Evolutionary conservation across 2,797 vertebrate genomes (phyloP).

Genomic region (Falco columbarius): DNA sequence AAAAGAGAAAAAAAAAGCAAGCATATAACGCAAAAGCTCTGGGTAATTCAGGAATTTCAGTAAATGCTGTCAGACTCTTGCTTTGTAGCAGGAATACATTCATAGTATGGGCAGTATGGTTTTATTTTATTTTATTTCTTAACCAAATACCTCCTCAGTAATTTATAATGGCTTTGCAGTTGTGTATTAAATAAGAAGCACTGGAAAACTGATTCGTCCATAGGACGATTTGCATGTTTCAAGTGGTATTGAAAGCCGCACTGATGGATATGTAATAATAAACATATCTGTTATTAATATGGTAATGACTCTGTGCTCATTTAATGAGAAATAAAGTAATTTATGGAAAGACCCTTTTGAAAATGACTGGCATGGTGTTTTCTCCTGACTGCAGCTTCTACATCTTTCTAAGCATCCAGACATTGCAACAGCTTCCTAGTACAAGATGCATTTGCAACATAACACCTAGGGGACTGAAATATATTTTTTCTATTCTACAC

Average conservation of each 20-base stretch:
- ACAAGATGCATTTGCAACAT: background rate
- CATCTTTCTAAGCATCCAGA: background rate
- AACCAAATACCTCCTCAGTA: slow-evolving; percentile 93
- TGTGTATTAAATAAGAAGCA: slow-evolving; percentile 94
- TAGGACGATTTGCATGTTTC: slow-evolving; percentile 95
- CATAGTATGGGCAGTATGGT: slow-evolving; percentile 79
- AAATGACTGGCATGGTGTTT: slow-evolving; percentile 77
- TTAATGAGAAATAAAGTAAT: slow-evolving; percentile 86
- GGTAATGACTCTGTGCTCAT: slow-evolving; percentile 85
- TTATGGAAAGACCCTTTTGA: slow-evolving; percentile 81
- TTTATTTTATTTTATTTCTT: slow-evolving; percentile 80
- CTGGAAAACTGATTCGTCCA: slow-evolving; percentile 96
- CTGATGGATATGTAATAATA: slow-evolving; percentile 99
- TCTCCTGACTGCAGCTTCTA: slow-evolving; percentile 43
- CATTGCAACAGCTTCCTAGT: background rate
- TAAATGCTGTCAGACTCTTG: slow-evolving; percentile 77
- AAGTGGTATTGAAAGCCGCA: slow-evolving; percentile 95
- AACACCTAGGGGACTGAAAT: background rate
- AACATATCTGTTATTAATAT: slow-evolving; percentile 95
- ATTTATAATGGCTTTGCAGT: slow-evolving; percentile 91
- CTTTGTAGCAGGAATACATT: slow-evolving; percentile 76
- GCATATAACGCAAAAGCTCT: slow-evolving; percentile 36
- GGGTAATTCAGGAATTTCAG: slow-evolving; percentile 77
- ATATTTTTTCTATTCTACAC: background rate
- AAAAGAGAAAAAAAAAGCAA: background rate